Evolutionary conservation across 1,140 invertebrate species (phyloP), one percentile per base, ranked within the genome.

Genomic region (Pantala flavescens): DNA sequence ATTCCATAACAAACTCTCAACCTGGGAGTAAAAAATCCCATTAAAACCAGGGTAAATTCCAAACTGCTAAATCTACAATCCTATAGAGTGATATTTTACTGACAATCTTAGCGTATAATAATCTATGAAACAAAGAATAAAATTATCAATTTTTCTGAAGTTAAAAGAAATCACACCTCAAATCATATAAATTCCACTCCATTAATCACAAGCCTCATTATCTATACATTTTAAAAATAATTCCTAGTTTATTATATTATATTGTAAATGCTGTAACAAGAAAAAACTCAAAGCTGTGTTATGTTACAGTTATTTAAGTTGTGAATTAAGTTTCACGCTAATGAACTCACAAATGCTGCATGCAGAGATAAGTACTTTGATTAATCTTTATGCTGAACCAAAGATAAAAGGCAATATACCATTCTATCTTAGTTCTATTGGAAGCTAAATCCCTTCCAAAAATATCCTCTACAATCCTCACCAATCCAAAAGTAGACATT

Each of bases 401-500:
- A 7, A 63, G 49, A 63, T 63, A 21, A 63, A 63, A 63, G 49
- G 49, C 49, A 63, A 63, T 16, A 14, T 63, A 63, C 49, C 49
- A 63, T 63, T 63, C n/a, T 63, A 63, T 63, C 49, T 19, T 63
- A 63, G 14, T 16, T 63, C 49, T 63, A 63, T 16, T 63, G 49
- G 49, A 63, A 19, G 49, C 49, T 63, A 63, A n/a, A 63, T 12
- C 49, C 49, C n/a, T 63, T 63, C 49, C 49, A 63, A 63, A 63
- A 63, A 63, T 63, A 63, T 19, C 49, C n/a, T 63, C 49, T 63
- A 63, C n/a, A 16, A 63, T 63, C 49, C 49, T 63, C n/a, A 63
- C 49, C 49, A 63, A 63, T 19, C 49, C 49, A 63, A 63, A 63
- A 63, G 49, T 63, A 63, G 49, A 63, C 49, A 63, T 63, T 63